Conservation (phyloP, 2,888 invertebrate species). For the Plagodis pulveraria region DNA sequence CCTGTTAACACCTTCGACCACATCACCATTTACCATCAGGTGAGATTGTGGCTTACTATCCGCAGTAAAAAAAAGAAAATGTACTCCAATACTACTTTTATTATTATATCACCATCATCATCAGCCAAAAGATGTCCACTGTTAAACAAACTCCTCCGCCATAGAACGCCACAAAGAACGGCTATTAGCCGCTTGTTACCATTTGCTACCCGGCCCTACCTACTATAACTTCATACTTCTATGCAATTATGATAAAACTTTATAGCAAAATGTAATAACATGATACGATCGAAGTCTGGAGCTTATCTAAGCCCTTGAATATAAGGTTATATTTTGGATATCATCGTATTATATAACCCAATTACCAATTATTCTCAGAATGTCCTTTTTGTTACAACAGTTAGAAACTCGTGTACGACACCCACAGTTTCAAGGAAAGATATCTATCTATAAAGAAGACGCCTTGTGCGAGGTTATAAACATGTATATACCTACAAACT, state of each 20-base stretch:
- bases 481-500: conserved; percentile 3
- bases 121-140: no score
- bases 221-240: neutral
- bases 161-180: no score
- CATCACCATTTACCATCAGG: no score
- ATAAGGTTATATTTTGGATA: conserved; percentile 4
- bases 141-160: no score
- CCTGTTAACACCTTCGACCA: no score
- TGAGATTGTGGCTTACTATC: no score
- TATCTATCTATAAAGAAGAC: conserved; percentile 12
- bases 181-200: no score
- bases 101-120: no score
- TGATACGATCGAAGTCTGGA: conserved; percentile 2
- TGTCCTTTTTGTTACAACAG: conserved; percentile 26
- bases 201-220: no score
- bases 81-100: no score
- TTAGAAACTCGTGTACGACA: conserved; percentile 26
- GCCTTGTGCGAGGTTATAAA: neutral
- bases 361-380: conserved; percentile 23
- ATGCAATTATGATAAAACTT: neutral
- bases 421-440: conserved; percentile 22
- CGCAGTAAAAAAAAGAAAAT: no score
- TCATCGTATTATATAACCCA: conserved; percentile 12
- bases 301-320: conserved; percentile 6
- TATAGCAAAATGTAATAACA: conserved; percentile 3